Evolutionary conservation across 2,113 vertebrate genomes (phyloP), one percentile per base, ranked within the genome.

Genomic region (Percina caprodes): DNA sequence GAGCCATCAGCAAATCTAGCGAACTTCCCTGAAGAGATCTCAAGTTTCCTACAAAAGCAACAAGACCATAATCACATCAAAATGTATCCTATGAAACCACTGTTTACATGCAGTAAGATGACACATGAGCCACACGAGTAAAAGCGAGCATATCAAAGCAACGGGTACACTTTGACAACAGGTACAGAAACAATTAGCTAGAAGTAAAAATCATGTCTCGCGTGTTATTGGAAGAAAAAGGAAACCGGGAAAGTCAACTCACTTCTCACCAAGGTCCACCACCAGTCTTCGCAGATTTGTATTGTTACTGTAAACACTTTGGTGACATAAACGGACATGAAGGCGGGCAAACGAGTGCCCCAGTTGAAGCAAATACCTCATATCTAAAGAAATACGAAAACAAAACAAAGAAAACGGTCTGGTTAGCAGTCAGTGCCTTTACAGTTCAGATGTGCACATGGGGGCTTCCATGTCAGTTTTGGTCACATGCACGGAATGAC

Each of bases 1-100:
- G 95, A 96, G 61, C 98, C 98, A 92, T 99, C 98, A 80, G 98
- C 97, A 93, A 99, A 99, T 82, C 95, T 96, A 0, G 98, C 98
- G 15, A 99, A 93, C 80, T 93, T 98, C 80, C 98, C 98, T 0
- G 97, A 96, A 7, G 97, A 97, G 69, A 99, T 94, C 86, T 99
- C 96, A 83, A 99, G 94, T 85, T 96, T 99, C 82, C 98, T 99
- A 65, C 15, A 80, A 88, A 26, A 78, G 56, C 30, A 79, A 75
- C n/a, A 69, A 60, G 4, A 77, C 0, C 42, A 18, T 26, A 30
- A 30, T 21, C 21, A 39, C 9, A 48, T 14, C 3, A 24, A 33
- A 0, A 55, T 18, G 5, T 62, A 2, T n/a, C 14, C 4, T 9
- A 11, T n/a, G n/a, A 60, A 52, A 54, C 14, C 10, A 30, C 35